Base-by-base conservation (phyloP, 37 sponge, comb jelly and placozoan genomes). In the Aplysina aerophoba region DNA sequence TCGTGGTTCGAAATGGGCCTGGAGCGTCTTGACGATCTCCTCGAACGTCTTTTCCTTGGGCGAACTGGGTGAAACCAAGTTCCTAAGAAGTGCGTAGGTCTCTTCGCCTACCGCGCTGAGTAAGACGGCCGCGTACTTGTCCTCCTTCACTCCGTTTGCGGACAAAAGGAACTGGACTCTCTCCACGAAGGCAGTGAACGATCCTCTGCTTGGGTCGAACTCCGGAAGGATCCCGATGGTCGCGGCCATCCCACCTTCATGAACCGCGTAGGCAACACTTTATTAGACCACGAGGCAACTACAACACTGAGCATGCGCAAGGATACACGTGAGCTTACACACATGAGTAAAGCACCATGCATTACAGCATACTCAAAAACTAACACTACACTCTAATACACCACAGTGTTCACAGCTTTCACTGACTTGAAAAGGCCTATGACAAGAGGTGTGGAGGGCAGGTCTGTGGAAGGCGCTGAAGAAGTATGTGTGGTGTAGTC, bases 61-160 rank as follows among this genome's bases (percentile, higher is more conserved):
- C 59, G 35, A 21, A 4, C 37, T 8, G 15, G 77, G 78, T 36
- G 77, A 59, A 20, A 75, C 4, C 22, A 85, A 41, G 33, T 61
- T 58, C 22, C 59, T 73, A 41, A 72, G 75, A 37, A 54, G 27
- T 13, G 36, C 37, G 60, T 75, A 74, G n/a, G 40, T 56, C 40
- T 73, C 59, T 22, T 58, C 53, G 34, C 85, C 85, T 25, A 73
- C 22, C 12, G 56, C 36, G 21, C 36, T 60, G 15, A 85, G 30
- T 16, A 85, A 39, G 20, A 67, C 73, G 0, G 73, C 34, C 33
- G 72, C 85, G 1, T 56, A 19, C 59, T 27, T 71, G 33, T 22
- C 64, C 54, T 83, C 83, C 24, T 64, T 11, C 28, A 83, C 68
- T 60, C 31, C n/a, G 61, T 81, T 81, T 34, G 81, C 81, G 28